Base-by-base conservation (phyloP, 2,113 vertebrate genomes). In the Paratilapia polleni region DNA sequence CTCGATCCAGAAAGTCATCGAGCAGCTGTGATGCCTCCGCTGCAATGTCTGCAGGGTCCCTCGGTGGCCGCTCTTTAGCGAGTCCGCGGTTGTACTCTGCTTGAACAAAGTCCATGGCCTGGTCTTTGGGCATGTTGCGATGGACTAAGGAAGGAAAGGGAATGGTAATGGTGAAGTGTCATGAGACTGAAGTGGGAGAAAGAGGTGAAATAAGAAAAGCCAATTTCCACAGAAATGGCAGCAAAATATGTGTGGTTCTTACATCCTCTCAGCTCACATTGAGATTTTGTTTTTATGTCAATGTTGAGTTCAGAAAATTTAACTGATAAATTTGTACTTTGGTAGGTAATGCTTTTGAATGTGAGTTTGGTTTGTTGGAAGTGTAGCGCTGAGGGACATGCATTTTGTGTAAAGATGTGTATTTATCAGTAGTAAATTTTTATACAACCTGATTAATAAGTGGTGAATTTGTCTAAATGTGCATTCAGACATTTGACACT, bases 121-220 rank as follows among this genome's bases (percentile, higher is more conserved):
- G 95, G 81, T 97, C 96, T 93, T 96, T 95, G 76, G 95, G 94
- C 95, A 96, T 91, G 80, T 96, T 95, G 81, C 87, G 91, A 87
- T 95, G 92, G 86, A 96, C 96, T 94, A 87, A 54, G 83, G 78
- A 91, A 78, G 91, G 88, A 85, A 93, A 76, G 91, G 81, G 88
- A 66, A 85, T 1, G 47, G 91, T 82, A 91, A 20, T 20, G 14
- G 17, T 74, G 77, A 84, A 5, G 4, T 49, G 77, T 83, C 57
- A 79, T n/a, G 26, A 62, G 31, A 59, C 36, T 58, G 31, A 76
- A 70, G 38, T 49, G 28, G 13, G 54, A 70, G 52, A 63, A 52
- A 83, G 78, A 66, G 13, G 56, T 34, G 13, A 80, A 28, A 56
- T 10, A 54, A 49, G 38, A 60, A 5, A 38, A 84, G 26, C 13